These are phyloP conservation scores for Mizuhopecten yessoensis DNA, from an alignment of 1,140 invertebrate genomes.

Conservation along the genomic window DNA sequence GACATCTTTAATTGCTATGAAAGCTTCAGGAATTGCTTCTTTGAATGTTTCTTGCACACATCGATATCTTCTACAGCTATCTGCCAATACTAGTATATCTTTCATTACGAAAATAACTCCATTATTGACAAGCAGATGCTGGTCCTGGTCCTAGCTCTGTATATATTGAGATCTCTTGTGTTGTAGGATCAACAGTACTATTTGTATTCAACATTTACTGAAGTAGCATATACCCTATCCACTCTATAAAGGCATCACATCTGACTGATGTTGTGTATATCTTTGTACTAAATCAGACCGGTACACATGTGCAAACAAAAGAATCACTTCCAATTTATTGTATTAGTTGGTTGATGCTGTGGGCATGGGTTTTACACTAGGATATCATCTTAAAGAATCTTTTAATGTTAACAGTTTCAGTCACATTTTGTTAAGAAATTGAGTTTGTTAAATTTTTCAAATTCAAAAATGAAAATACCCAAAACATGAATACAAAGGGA, in stretches of 20 bases:
- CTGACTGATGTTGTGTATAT: not conserved
- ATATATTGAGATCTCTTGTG: not conserved
- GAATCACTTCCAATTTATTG: not conserved
- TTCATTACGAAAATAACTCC: too few relatives aligned
- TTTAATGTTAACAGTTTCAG: too few relatives aligned
- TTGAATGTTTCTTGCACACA: constrained; percentile 24
- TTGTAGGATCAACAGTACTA: not conserved
- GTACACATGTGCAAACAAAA: not conserved
- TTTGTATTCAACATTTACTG: not conserved
- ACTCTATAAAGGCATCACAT: constrained; percentile 12
- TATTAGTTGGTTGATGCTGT: too few relatives aligned
- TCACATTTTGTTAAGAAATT: too few relatives aligned
- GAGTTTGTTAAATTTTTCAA: too few relatives aligned
- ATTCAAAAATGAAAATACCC: too few relatives aligned
- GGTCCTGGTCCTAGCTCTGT: not conserved
- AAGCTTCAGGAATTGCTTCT: not conserved
- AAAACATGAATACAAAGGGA: too few relatives aligned
- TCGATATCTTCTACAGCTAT: not conserved
- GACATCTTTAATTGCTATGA: not conserved
- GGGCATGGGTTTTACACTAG: too few relatives aligned
- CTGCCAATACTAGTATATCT: not conserved
- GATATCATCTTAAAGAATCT: too few relatives aligned
- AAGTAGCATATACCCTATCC: not conserved
- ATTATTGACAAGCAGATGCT: constrained; percentile 1
- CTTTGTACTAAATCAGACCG: not conserved